Conservation (phyloP, 2,113 vertebrate genomes). For the Polyodon spathula region DNA sequence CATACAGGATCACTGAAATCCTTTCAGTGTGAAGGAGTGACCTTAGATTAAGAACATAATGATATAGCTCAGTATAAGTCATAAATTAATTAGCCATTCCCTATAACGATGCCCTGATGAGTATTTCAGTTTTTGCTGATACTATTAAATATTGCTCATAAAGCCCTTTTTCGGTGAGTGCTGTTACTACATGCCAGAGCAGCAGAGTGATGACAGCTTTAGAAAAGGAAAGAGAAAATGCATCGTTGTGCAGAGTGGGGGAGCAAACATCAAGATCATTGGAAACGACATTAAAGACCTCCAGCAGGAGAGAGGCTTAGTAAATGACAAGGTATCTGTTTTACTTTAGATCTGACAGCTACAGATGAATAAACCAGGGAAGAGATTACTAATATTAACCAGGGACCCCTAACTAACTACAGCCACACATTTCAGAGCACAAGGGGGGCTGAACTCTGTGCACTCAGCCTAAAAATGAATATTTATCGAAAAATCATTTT, state of each 20-base stretch:
- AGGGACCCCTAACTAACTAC: too few species aligned
- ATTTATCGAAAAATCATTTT: too few species aligned
- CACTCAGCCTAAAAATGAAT: too few species aligned
- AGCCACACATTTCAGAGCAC: too few species aligned
- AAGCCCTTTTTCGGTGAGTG: neutral
- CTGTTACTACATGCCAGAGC: conserved; percentile 4
- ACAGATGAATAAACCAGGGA: too few species aligned
- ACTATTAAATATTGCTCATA: neutral
- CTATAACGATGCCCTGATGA: neutral
- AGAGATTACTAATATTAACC: too few species aligned
- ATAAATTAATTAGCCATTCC: conserved; percentile 1
- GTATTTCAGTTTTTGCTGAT: conserved; percentile 3
- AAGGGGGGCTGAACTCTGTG: too few species aligned
- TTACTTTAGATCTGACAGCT: too few species aligned
- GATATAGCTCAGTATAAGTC: conserved; percentile 2
- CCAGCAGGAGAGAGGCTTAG: too few species aligned
- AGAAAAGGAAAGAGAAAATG: neutral
- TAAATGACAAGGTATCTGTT: too few species aligned
- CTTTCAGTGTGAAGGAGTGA: neutral
- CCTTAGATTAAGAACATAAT: neutral
- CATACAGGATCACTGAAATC: neutral
- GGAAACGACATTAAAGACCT: too few species aligned
- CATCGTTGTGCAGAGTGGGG: neutral
- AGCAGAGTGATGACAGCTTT: neutral
- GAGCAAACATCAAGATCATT: too few species aligned